Conservation (phyloP, 2,113 vertebrate species). For the Gambusia affinis region DNA sequence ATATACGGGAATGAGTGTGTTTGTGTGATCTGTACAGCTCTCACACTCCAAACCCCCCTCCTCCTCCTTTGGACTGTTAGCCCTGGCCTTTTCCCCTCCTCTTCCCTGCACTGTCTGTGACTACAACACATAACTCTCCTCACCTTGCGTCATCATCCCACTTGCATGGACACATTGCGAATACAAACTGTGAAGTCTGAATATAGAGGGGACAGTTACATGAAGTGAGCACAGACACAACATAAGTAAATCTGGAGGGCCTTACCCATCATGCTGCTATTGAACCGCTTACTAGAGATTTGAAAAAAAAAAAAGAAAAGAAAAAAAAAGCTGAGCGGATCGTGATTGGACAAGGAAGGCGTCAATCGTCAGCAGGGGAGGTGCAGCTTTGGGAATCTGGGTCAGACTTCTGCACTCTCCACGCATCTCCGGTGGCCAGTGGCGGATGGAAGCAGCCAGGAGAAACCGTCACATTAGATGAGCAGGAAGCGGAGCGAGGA, state of each 20-base stretch:
- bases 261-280: constrained; percentile 38
- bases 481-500: constrained; percentile 61
- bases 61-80: constrained; percentile 37
- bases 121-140: constrained; percentile 37
- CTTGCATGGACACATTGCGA: constrained; percentile 66
- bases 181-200: constrained; percentile 55
- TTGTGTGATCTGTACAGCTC: constrained; percentile 29
- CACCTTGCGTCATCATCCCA: constrained; percentile 47
- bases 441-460: constrained; percentile 52
- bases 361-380: constrained; percentile 39
- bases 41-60: constrained; percentile 25
- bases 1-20: constrained; percentile 34
- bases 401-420: constrained; percentile 60
- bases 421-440: constrained; percentile 61
- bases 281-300: constrained; percentile 28
- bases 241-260: constrained; percentile 28
- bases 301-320: neutral
- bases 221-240: constrained; percentile 2
- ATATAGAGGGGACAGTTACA: constrained; percentile 8
- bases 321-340: constrained; percentile 3
- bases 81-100: constrained; percentile 9
- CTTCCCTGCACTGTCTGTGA: constrained; percentile 37
- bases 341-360: constrained; percentile 50
- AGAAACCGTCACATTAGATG: constrained; percentile 70
- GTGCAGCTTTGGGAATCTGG: constrained; percentile 54